Percentiles rank a stretch among this genome's conserved stretches.
Evolutionary conservation across 2,113 vertebrate genomes (phyloP).

Genomic region (Atractosteus spatula): DNA sequence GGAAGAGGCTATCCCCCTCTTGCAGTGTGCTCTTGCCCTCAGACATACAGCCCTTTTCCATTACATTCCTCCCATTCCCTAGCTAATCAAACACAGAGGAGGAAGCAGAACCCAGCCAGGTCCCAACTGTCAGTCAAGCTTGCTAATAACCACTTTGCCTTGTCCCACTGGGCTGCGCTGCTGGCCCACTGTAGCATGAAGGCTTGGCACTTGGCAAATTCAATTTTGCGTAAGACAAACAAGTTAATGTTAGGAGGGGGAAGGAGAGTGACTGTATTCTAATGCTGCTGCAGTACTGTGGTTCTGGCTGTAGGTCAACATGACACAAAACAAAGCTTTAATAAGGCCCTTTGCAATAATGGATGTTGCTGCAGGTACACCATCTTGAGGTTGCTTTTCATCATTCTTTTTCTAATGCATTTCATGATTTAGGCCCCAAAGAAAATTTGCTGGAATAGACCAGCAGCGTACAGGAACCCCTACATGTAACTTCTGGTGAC

Average conservation of each 20-base stretch:
- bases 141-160: not conserved
- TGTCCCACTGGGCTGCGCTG: not conserved
- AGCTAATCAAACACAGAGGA: slow-evolving; percentile 18
- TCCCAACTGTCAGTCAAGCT: slow-evolving; percentile 6
- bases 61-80: slow-evolving; percentile 20
- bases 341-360: not conserved
- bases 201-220: not conserved
- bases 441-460: slow-evolving; percentile 45
- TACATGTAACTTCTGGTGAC: slow-evolving; percentile 47
- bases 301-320: not conserved
- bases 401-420: slow-evolving; percentile 34
- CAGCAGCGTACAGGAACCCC: slow-evolving; percentile 43
- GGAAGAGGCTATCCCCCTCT: too few relatives aligned
- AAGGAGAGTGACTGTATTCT: not conserved
- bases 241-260: not conserved
- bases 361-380: slow-evolving; percentile 27
- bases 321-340: not conserved
- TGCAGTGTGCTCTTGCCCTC: not conserved
- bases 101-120: not conserved
- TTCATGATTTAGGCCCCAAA: slow-evolving; percentile 45
- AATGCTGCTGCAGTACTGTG: not conserved
- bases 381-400: slow-evolving; percentile 37
- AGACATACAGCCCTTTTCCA: slow-evolving; percentile 4
- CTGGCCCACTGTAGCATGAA: not conserved
- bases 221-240: not conserved